Evolutionary conservation across 2,797 vertebrate genomes (phyloP), one percentile per base, ranked within the genome.

Genomic region (Manis javanica): DNA sequence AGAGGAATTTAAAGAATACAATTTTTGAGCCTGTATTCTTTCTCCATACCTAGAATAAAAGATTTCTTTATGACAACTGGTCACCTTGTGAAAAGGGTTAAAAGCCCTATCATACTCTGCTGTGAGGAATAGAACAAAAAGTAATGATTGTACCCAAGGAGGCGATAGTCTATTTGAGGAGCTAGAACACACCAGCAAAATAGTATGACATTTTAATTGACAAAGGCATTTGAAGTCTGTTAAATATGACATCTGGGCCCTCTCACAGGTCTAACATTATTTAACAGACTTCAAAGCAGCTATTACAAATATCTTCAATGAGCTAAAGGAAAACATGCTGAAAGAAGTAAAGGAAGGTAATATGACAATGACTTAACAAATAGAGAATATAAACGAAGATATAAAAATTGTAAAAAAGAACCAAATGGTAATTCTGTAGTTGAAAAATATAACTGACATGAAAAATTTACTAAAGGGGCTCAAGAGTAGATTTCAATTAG

Each of bases 21-120:
- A 23, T 26, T 39, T 89, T 83, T 86, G 24, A 84, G 23, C 53
- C 53, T 89, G 26, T 5, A 19, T 84, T 57, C 29, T 90, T 93
- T 96, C 49, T 93, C 18, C 31, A 69, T 11, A 42, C 63, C 34
- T n/a, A n/a, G 39, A 85, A 85, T 19, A 84, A 82, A 97, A 75
- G 51, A 34, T 2, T 29, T 91, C 26, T 77, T 89, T 72, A 66
- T 78, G 46, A 85, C 3, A 53, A 11, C 24, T 34, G 21, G 26
- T 57, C 79, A 31, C 1, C 59, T 7, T 6, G 2, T 42, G 3
- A 55, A 57, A 85, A 86, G 64, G 34, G 39, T 68, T 75, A 79
- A 87, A 92, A 16, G 4, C 16, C 53, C 31, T 55, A 61, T 15
- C 63, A 9, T 11, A 23, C n/a, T 49, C 49, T 81, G 21, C 24